These are phyloP conservation scores for Acromyrmex echinatior DNA, from an alignment of 1,140 invertebrate genomes.

Conservation along the genomic window DNA sequence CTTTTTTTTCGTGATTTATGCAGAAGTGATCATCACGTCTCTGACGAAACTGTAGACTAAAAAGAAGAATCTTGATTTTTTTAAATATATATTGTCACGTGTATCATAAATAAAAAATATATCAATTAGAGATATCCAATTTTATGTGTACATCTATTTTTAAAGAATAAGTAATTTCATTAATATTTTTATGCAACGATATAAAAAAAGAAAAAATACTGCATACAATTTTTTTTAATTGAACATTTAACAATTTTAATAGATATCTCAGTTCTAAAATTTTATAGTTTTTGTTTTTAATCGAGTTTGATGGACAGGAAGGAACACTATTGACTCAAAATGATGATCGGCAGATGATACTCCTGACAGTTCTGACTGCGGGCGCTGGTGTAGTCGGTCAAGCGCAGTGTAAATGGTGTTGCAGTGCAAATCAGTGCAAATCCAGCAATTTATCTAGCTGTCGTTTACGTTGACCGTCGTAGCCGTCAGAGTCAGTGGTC, in stretches of 20 bases:
- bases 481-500: constrained; percentile 40
- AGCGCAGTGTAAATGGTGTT: neutral
- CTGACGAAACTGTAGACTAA: too few relatives aligned
- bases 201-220: neutral
- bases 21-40: too few relatives aligned
- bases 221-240: too few relatives aligned
- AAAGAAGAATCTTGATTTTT: too few relatives aligned
- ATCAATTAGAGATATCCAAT: too few relatives aligned
- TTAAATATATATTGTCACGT: too few relatives aligned
- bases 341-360: neutral
- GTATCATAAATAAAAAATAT: too few relatives aligned
- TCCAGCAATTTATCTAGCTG: too few relatives aligned
- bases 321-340: too few relatives aligned
- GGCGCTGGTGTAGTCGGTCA: neutral
- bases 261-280: neutral
- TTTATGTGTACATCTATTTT: neutral
- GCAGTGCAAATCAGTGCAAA: neutral
- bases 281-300: neutral
- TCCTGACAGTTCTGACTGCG: neutral
- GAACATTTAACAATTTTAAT: neutral
- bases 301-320: neutral
- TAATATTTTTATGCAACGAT: neutral
- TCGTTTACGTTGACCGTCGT: neutral
- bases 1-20: too few relatives aligned
- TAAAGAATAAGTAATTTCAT: neutral